Conservation (phyloP, 2,888 invertebrate species). For the Trimorus sp. region DNA sequence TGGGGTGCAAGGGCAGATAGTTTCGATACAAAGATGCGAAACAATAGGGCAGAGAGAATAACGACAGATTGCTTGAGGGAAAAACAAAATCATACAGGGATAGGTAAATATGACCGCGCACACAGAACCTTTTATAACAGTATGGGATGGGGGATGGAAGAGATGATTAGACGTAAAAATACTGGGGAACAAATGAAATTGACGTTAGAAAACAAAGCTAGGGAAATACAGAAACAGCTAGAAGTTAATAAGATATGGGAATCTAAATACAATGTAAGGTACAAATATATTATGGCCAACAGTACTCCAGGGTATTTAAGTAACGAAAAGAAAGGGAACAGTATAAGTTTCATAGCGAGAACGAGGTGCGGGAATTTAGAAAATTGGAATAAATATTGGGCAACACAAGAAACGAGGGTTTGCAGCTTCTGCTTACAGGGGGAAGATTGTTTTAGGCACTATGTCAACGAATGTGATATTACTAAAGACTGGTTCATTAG, state of each 20-base stretch:
- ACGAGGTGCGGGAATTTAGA: not conserved
- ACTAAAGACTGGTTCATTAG: not conserved
- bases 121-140: no score
- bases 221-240: constrained; percentile 6
- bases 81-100: no score
- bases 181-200: not conserved
- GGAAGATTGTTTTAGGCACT: not conserved
- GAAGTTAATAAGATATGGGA: constrained; percentile 7
- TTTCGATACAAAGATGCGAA: no score
- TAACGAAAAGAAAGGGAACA: not conserved
- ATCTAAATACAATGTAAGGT: not conserved
- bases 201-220: constrained; percentile 2
- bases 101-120: no score
- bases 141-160: not conserved
- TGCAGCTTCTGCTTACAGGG: constrained; percentile 2
- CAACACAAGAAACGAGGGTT: not conserved
- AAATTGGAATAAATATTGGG: not conserved
- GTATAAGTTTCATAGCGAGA: not conserved
- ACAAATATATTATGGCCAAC: constrained; percentile 3
- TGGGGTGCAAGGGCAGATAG: no score
- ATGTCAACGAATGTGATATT: not conserved
- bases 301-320: not conserved
- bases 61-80: no score
- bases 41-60: no score
- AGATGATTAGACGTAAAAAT: not conserved